Conservation (phyloP, 2,888 invertebrate species). For the Drosophila gaucha region DNA sequence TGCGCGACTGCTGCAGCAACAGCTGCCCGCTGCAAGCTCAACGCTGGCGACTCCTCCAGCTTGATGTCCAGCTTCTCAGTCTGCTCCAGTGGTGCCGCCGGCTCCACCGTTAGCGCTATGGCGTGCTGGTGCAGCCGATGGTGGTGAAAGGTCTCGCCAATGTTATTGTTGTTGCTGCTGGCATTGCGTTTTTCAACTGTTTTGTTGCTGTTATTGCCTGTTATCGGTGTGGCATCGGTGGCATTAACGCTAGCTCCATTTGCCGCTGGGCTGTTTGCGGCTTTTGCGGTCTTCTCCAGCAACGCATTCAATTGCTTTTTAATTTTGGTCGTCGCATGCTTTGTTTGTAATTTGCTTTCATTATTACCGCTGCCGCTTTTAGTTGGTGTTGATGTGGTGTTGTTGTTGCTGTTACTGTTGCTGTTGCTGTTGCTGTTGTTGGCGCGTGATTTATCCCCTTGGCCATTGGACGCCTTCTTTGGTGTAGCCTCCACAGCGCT, state of each 20-base stretch:
- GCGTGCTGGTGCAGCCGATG: constrained; percentile 80
- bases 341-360: constrained; percentile 77
- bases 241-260: constrained; percentile 40
- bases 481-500: constrained; percentile 28
- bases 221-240: constrained; percentile 13
- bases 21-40: constrained; percentile 76
- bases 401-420: constrained; percentile 41
- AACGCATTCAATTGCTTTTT: constrained; percentile 83
- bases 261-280: constrained; percentile 34
- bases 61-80: constrained; percentile 82
- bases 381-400: constrained; percentile 32
- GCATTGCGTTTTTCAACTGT: constrained; percentile 49
- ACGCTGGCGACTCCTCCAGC: constrained; percentile 79
- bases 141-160: constrained; percentile 47
- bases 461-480: constrained; percentile 58
- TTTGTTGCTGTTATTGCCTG: constrained; percentile 26
- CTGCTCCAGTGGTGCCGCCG: constrained; percentile 81
- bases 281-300: constrained; percentile 76
- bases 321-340: constrained; percentile 82
- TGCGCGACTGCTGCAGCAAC: constrained; percentile 44
- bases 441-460: constrained; percentile 44
- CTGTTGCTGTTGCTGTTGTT: constrained; percentile 47
- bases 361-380: constrained; percentile 44
- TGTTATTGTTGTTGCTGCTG: constrained; percentile 46
- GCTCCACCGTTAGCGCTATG: constrained; percentile 81